Evolutionary conservation across 2,888 invertebrate species (phyloP).

Genomic region (Bellardia bayeri): DNA sequence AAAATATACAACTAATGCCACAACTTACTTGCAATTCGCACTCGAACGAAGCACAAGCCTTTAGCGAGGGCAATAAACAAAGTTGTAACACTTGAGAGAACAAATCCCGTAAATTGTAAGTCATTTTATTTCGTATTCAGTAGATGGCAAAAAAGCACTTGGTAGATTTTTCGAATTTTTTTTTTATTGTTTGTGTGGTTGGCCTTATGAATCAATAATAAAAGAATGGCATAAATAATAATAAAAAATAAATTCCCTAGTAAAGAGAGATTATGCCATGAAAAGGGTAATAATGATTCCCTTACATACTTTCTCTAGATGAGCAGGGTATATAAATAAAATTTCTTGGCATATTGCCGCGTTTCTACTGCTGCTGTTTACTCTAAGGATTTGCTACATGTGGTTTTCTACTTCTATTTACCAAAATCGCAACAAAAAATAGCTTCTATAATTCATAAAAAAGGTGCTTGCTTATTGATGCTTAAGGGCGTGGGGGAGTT

Average conservation of each 20-base stretch:
- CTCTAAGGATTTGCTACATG: constrained; percentile 63
- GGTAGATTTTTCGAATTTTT: constrained; percentile 31
- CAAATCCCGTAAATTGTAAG: constrained; percentile 73
- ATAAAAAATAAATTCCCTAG: constrained; percentile 18
- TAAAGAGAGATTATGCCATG: constrained; percentile 62
- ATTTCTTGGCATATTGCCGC: constrained; percentile 76
- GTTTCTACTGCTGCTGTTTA: constrained; percentile 65
- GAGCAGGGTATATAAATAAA: constrained; percentile 68
- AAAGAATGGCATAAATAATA: constrained; percentile 46
- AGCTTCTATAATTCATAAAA: constrained; percentile 71
- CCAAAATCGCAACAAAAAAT: constrained; percentile 43
- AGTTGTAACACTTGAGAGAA: constrained; percentile 76
- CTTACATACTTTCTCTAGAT: constrained; percentile 2
- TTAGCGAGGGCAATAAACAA: constrained; percentile 75
- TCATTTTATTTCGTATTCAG: constrained; percentile 51
- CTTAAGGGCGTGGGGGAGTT: constrained; percentile 38
- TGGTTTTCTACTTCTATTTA: constrained; percentile 58
- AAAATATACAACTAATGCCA: constrained; percentile 31
- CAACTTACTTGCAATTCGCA: constrained; percentile 8
- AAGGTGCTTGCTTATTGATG: constrained; percentile 37
- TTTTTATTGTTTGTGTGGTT: background rate
- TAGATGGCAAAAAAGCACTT: constrained; percentile 54
- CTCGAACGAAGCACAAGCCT: constrained; percentile 53
- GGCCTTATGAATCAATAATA: constrained; percentile 70
- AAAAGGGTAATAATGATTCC: constrained; percentile 75